These are phyloP conservation scores for Megastigmus dorsalis DNA, from an alignment of 2,888 invertebrate genomes.

Conservation along the genomic window DNA sequence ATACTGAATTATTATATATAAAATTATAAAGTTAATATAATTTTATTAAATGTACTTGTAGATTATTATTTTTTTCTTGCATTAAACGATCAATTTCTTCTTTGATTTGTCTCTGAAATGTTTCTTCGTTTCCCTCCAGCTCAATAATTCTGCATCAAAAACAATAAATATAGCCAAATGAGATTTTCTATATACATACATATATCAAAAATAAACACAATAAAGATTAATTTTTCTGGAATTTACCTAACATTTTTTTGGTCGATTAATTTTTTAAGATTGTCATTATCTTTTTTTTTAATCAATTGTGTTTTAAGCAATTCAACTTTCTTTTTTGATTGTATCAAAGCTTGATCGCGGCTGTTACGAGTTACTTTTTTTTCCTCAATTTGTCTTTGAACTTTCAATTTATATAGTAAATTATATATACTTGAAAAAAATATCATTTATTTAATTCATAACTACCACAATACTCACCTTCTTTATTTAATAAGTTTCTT, in stretches of 20 bases:
- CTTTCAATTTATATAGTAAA: slow-evolving; percentile 19
- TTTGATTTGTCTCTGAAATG: background rate
- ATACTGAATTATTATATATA: too few species aligned
- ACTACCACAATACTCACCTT: slow-evolving; percentile 34
- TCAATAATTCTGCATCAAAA: slow-evolving; percentile 21
- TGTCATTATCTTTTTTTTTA: background rate
- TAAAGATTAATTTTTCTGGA: background rate
- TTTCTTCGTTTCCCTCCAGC: slow-evolving; percentile 3
- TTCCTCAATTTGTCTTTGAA: slow-evolving; percentile 19
- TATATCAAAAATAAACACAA: background rate
- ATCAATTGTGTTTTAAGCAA: slow-evolving; percentile 12
- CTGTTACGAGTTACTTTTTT: background rate
- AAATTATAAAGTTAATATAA: background rate
- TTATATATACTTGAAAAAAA: background rate
- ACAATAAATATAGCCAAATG: background rate
- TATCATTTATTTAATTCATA: background rate
- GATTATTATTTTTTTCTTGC: slow-evolving; percentile 10
- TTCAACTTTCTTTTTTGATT: slow-evolving; percentile 8
- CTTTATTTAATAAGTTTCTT: slow-evolving; percentile 2
- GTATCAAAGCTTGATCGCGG: background rate
- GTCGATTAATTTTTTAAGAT: slow-evolving; percentile 4
- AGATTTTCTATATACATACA: background rate
- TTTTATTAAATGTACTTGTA: slow-evolving; percentile 7
- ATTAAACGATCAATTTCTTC: slow-evolving; percentile 25
- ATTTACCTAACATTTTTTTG: slow-evolving; percentile 10